Evolutionary conservation across 1,140 invertebrate genomes (phyloP), one percentile per base, ranked within the genome.

Genomic region (Tigriopus japonicus): DNA sequence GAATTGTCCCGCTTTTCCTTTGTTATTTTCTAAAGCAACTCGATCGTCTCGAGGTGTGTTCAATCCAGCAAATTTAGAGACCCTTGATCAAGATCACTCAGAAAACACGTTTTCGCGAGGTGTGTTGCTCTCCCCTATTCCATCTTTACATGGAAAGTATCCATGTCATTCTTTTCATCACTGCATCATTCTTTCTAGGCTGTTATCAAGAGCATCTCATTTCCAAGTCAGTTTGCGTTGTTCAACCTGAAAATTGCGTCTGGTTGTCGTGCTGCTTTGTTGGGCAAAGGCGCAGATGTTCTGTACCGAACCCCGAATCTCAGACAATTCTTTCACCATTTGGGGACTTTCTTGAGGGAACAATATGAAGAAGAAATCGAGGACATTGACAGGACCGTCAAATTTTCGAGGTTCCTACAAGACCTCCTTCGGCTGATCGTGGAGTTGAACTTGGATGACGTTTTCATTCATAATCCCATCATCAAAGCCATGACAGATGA

Each of bases 331-430:
- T 68, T 79, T 0, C 69, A 70, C 24, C 68, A 73, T 42, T 68
- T 82, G 21, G 55, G n/a, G 66, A 66, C 71, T 13, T 58, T 81
- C 15, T 65, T 75, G 12, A 71, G 76, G 55, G 71, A 75, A 54
- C 80, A 82, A 67, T 79, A 78, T 62, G 69, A 73, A 3, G 70
- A 76, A 68, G 81, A 82, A 68, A 80, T 79, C 66, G 65, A 71
- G 5, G 64, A 67, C 19, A 73, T 81, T n/a, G 71, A 76, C 56
- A 75, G 70, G 58, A 80, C 80, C 9, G 72, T 78, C 10, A 78
- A 81, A 64, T 77, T 80, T 68, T 79, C 78, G 62, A 68, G 73
- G 52, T 80, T 80, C 67, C 70, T 82, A 21, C 81, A 81, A 66
- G 75, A 75, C 67, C 67, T 82, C 17, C 70, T 75, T 21, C 72